phyloP scores from a whole-genome alignment of 2,797 vertebrate species.

The Melanotaenia boesemani region DNA sequence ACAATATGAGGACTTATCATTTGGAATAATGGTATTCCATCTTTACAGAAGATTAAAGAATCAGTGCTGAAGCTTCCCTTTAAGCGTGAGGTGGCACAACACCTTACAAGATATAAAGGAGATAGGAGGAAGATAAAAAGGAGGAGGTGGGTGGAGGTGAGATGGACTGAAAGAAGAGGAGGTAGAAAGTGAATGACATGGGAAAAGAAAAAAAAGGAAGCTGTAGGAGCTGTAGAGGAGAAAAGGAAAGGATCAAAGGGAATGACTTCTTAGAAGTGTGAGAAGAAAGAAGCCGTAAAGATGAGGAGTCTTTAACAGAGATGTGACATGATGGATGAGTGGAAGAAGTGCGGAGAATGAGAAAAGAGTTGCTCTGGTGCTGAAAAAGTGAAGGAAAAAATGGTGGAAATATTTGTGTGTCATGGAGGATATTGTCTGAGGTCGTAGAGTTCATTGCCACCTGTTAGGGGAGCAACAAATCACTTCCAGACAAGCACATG shows the following conservation, averaged over 20 bases:
- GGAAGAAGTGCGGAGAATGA: conserved; percentile 51
- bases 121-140: not conserved
- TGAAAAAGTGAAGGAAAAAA: conserved; percentile 42
- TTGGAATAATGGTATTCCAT: not conserved
- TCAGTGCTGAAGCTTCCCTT: not conserved
- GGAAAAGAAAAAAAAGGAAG: conserved; percentile 20
- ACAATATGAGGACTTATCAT: not conserved
- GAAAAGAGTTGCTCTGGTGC: conserved; percentile 54
- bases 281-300: conserved; percentile 35
- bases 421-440: conserved; percentile 52
- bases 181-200: not conserved
- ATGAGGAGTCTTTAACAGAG: conserved; percentile 52
- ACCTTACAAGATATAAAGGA: not conserved
- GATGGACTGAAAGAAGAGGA: not conserved
- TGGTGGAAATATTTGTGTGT: conserved; percentile 24
- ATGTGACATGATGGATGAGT: conserved; percentile 66
- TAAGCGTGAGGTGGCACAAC: not conserved
- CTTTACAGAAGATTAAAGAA: not conserved
- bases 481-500: conserved; percentile 24
- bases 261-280: conserved; percentile 35
- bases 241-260: conserved; percentile 9
- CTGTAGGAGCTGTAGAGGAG: not conserved
- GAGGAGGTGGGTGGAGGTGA: not conserved
- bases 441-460: conserved; percentile 51
- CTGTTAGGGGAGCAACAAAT: conserved; percentile 52